phyloP scores from a whole-genome alignment of 1,140 invertebrate genomes.

The Grapholita molesta region DNA sequence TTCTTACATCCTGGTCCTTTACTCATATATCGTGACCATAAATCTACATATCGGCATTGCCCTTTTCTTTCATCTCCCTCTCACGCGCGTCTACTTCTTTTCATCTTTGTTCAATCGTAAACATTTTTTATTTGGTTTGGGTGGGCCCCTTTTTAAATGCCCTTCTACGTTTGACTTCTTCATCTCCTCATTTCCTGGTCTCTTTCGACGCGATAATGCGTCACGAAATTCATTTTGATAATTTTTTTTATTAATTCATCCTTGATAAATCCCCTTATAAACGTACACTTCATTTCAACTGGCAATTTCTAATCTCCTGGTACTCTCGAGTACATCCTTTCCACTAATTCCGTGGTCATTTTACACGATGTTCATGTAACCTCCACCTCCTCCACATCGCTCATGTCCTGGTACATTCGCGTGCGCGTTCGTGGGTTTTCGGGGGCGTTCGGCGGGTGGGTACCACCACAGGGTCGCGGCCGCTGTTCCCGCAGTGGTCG shows the following conservation, averaged over 20 bases:
- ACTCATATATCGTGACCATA: not conserved
- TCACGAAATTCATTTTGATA: not conserved
- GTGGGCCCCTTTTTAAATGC: not conserved
- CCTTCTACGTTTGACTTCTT: not conserved
- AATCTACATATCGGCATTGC: not conserved
- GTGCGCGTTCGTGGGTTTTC: constrained; percentile 13
- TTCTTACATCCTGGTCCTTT: not conserved
- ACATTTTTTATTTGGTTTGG: not conserved
- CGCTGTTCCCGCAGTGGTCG: constrained; percentile 94
- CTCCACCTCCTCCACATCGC: constrained; percentile 4
- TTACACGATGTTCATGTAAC: not conserved
- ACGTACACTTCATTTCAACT: not conserved
- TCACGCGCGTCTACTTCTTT: not conserved
- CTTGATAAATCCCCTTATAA: not conserved
- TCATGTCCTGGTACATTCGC: constrained; percentile 12
- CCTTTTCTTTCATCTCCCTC: not conserved
- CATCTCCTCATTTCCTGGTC: not conserved
- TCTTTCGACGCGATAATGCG: not conserved
- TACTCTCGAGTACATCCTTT: not conserved
- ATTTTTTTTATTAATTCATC: not conserved
- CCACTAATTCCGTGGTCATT: not conserved
- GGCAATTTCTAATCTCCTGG: not conserved
- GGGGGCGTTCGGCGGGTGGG: constrained; percentile 16
- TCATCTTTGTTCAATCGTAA: not conserved
- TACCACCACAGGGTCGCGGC: constrained; percentile 82